These are phyloP conservation scores for Aegithalos caudatus DNA, from an alignment of 2,113 vertebrate genomes.

Conservation along the genomic window DNA sequence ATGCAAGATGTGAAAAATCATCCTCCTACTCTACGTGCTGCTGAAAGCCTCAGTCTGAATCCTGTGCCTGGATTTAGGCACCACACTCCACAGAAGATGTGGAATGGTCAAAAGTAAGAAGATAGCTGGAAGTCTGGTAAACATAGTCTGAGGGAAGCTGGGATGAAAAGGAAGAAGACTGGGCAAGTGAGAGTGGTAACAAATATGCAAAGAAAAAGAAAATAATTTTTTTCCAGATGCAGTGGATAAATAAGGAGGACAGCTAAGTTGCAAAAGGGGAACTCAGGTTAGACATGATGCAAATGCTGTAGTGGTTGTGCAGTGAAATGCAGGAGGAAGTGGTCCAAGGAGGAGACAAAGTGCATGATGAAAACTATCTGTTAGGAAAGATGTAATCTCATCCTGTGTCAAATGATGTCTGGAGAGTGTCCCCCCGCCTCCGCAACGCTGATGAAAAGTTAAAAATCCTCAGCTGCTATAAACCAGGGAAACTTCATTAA, in stretches of 20 bases:
- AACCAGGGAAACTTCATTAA: not conserved
- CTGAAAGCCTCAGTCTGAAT: conserved; percentile 30
- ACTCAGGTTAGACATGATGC: not conserved
- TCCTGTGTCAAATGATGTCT: not conserved
- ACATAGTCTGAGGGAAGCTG: not conserved
- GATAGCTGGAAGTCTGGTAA: not conserved
- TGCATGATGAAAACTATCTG: not conserved
- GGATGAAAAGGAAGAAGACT: not conserved
- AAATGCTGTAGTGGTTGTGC: not conserved
- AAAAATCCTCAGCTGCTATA: conserved; percentile 24
- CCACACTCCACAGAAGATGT: not conserved
- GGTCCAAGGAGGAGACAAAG: not conserved
- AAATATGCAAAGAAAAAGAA: not conserved
- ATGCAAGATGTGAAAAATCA: conserved; percentile 56
- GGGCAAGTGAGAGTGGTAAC: not conserved
- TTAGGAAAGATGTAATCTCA: not conserved
- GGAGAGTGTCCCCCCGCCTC: not conserved
- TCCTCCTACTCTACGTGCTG: conserved; percentile 31
- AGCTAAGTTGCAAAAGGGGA: not conserved
- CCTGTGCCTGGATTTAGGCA: not conserved
- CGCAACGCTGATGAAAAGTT: not conserved
- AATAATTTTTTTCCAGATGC: not conserved
- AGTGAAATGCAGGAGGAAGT: not conserved
- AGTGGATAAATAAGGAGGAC: not conserved
- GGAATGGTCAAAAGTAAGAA: not conserved